Conservation (phyloP, 2,888 invertebrate species). For the Hemistola chrysoprasaria region DNA sequence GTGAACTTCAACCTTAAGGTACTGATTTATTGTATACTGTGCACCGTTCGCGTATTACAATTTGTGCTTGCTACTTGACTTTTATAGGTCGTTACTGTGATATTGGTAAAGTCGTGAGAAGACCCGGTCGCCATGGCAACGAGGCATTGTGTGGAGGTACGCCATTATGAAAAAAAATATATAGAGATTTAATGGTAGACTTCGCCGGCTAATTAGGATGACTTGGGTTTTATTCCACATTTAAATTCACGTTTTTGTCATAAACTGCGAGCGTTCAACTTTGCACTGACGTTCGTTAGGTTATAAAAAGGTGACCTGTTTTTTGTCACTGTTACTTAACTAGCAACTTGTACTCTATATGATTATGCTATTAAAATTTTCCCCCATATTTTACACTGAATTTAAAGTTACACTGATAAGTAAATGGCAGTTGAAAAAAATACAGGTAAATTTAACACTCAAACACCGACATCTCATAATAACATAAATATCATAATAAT, state of each 20-base stretch:
- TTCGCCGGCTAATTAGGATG: slow-evolving; percentile 10
- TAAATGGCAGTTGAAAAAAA: no score
- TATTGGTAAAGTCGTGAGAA: slow-evolving; percentile 48
- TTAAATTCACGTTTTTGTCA: no score
- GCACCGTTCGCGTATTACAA: slow-evolving; percentile 33
- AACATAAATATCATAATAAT: no score
- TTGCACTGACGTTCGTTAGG: no score
- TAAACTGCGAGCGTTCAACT: no score
- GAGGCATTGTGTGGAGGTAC: slow-evolving; percentile 17
- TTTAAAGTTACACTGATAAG: no score
- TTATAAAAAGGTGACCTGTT: no score
- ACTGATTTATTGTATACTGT: slow-evolving; percentile 7
- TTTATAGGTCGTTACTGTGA: slow-evolving; percentile 65
- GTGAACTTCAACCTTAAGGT: not conserved
- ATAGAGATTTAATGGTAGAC: slow-evolving; percentile 20
- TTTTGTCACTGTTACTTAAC: no score
- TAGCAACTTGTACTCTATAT: no score
- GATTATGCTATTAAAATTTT: no score
- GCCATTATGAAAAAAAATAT: slow-evolving; percentile 18
- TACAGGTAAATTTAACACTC: slow-evolving; percentile 46
- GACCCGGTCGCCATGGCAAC: slow-evolving; percentile 41
- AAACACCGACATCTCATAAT: slow-evolving; percentile 44
- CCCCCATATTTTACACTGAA: no score
- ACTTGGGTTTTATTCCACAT: no score
- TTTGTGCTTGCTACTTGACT: slow-evolving; percentile 55